phyloP scores from a whole-genome alignment of 2,113 vertebrate genomes.

The Diadophis punctatus region DNA sequence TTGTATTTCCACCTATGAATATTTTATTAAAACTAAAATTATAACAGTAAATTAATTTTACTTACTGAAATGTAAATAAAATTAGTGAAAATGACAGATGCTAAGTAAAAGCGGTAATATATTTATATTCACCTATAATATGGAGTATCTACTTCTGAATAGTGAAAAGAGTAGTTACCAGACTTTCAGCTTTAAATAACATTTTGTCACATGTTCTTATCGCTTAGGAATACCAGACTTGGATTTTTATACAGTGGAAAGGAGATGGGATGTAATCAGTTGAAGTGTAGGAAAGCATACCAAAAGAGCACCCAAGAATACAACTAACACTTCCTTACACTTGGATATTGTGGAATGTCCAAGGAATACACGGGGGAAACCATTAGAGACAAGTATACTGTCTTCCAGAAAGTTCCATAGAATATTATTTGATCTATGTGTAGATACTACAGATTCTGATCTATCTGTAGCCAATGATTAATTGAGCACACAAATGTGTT shows the following conservation, averaged over 20 bases:
- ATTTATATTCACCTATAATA: neutral
- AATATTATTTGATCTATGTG: neutral
- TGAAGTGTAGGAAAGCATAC: neutral
- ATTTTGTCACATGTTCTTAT: neutral
- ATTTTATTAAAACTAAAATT: slow-evolving; percentile 19
- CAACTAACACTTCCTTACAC: neutral
- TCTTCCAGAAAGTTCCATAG: neutral
- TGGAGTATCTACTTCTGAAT: neutral
- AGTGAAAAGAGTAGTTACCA: neutral
- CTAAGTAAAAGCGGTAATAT: neutral
- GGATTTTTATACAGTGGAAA: neutral
- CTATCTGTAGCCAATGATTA: neutral
- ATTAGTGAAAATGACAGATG: neutral
- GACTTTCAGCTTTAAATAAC: neutral
- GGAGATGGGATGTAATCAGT: neutral
- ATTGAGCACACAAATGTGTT: neutral
- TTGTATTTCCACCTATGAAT: neutral
- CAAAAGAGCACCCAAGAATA: neutral
- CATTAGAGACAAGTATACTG: neutral
- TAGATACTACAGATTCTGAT: neutral
- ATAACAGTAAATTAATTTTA: neutral
- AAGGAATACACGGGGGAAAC: neutral
- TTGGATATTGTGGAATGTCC: neutral
- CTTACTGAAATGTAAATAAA: neutral
- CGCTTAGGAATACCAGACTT: neutral